Evolutionary conservation across 2,888 invertebrate species (phyloP), one percentile per base, ranked within the genome.

Genomic region (Bugula neritina): DNA sequence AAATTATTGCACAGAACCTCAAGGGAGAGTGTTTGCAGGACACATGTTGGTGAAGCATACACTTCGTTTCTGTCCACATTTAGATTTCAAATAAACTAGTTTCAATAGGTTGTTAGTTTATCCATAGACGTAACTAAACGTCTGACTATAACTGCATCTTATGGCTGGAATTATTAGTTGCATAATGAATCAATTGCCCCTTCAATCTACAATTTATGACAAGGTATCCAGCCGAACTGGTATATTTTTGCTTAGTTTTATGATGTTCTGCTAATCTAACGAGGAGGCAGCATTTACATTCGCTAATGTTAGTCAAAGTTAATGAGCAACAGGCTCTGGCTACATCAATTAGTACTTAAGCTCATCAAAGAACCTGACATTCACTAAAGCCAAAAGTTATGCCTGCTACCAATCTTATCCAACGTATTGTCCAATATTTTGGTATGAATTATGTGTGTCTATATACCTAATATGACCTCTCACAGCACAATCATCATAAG

Each of bases 401-500:
- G 63, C 63, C 63, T 63, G 63, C 63, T 63, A 27, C 34, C 63
- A 63, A 63, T 63, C 63, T 63, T 63, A 31, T 34, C 43, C 70
- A 34, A 43, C 52, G 54, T 70, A 70, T 70, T 70, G 70, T 70
- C 43, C 43, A 70, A 43, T 43, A 25, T 70, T 70, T 70, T 70
- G 54, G 70, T 70, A 54, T 70, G 25, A 70, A 54, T 70, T 54
- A 54, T 70, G 54, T n/a, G n/a, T 70, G 54, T 70, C 43, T 70
- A 70, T 70, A 70, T 70, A 70, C 54, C 43, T 70, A 70, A 70
- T 70, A 70, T 70, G 63, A 63, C 63, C 63, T 31, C 63, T 63
- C 5, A 63, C 63, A 31, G 63, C 31, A 63, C 63, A 63, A 63
- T 63, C 63, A 63, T 63, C 63, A 63, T 63, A 63, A 63, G 63